phyloP scores from a whole-genome alignment of 2,888 invertebrate species.

The Dryocosmus kuriphilus region DNA sequence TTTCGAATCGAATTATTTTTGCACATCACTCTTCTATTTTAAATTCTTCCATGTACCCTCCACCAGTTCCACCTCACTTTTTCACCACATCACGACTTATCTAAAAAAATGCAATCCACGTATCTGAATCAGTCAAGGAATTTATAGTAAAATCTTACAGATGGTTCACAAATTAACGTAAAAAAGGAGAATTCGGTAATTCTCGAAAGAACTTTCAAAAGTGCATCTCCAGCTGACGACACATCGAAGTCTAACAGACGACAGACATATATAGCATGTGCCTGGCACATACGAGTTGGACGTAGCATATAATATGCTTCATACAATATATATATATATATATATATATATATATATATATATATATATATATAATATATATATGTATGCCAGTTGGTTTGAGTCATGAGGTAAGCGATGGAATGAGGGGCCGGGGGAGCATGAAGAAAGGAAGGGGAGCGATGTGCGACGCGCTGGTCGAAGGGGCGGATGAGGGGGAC shows the following conservation, averaged over 20 bases:
- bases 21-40: no score
- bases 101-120: background rate
- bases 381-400: slow-evolving; percentile 51
- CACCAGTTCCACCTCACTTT: background rate
- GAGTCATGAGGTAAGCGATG: slow-evolving; percentile 55
- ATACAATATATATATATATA: no score
- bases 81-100: background rate
- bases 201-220: background rate
- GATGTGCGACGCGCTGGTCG: slow-evolving; percentile 53
- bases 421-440: slow-evolving; percentile 49
- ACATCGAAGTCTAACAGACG: background rate
- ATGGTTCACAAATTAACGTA: background rate
- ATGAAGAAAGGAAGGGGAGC: slow-evolving; percentile 55
- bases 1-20: no score
- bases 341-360: no score
- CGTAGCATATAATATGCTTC: slow-evolving; percentile 45
- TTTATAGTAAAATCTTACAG: no score
- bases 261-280: background rate
- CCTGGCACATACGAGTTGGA: slow-evolving; percentile 34
- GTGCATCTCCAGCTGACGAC: slow-evolving; percentile 16
- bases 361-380: no score
- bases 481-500: slow-evolving; percentile 60
- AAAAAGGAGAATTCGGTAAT: background rate
- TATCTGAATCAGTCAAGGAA: no score
- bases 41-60: no score